Base-by-base conservation (phyloP, 2,113 vertebrate species). In the Sinocyclocheilus maitianheensis region DNA sequence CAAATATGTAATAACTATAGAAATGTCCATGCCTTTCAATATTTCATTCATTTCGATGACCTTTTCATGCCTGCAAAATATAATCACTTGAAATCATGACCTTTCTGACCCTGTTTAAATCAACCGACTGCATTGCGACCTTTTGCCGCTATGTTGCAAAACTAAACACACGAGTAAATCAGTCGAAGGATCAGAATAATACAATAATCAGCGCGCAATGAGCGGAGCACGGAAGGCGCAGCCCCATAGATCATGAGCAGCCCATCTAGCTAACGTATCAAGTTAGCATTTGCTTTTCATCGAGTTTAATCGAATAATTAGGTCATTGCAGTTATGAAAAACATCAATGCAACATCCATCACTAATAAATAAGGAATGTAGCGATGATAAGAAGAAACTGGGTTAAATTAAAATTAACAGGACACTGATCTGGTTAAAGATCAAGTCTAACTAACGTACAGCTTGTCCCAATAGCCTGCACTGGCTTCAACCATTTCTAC, bases 251-350 rank as follows among this genome's bases (percentile, higher is more conserved):
- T 26, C 26, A 26, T 26, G 26, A 26, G 26, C 26, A 26, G 26
- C 26, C 26, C 48, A 77, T 53, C 5, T 6, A 37, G 58, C 37
- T 63, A 26, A 26, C 26, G 26, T 26, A 43, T 7, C 8, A 58
- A 14, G 34, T 81, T 26, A 46, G 58, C 77, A 60, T 78, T 60
- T 78, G 77, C 11, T 78, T 20, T 60, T 13, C 53, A 78, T 60
- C 40, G 5, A 78, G 18, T 60, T 78, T 2, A n/a, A 78, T 40
- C 18, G 53, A 60, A 37, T n/a, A 78, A 60, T 11, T 18, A 14
- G 2, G 4, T 11, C 51, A 22, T 58, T 30, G 37, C 18, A n/a
- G 72, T 60, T 37, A 60, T 58, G 43, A 16, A 78, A 78, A 22
- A 6, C 20, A 22, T 37, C 51, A 34, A 58, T 22, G 53, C 77